These are phyloP conservation scores for Scomber colias DNA, from an alignment of 2,113 vertebrate species.

Conservation along the genomic window DNA sequence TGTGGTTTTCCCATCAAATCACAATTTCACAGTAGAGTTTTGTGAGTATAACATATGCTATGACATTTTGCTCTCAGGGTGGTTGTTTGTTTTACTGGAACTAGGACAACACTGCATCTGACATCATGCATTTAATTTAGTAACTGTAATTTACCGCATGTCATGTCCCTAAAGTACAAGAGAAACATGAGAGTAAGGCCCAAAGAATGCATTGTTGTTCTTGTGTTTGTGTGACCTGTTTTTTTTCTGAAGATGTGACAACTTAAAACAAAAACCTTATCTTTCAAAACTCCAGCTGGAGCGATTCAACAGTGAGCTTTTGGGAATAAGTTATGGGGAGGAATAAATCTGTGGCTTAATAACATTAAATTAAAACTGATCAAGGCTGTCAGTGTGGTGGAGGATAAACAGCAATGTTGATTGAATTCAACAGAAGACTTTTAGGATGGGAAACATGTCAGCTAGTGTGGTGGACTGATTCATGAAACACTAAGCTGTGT, in stretches of 20 bases:
- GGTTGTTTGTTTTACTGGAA: background rate
- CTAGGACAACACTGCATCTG: background rate
- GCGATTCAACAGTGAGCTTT: background rate
- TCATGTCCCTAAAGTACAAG: conserved; percentile 8
- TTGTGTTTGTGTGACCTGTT: background rate
- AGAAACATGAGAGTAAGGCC: conserved; percentile 29
- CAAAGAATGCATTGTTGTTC: conserved; percentile 52
- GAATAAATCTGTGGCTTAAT: conserved; percentile 9
- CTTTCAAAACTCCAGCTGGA: conserved; percentile 21
- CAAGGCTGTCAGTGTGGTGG: background rate
- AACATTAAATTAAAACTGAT: background rate
- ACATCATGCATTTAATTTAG: conserved; percentile 33
- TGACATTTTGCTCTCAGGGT: background rate
- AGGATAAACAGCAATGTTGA: background rate
- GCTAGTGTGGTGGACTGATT: background rate
- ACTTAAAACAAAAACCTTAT: background rate
- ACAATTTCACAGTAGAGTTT: background rate
- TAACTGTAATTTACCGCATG: conserved; percentile 21
- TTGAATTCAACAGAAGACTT: background rate
- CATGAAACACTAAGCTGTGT: background rate
- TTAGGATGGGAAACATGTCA: background rate
- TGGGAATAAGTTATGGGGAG: conserved; percentile 3
- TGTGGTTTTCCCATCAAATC: background rate
- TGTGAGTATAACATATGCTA: background rate
- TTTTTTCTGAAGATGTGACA: conserved; percentile 14